A percentile compares a stretch with the other conserved stretches of the same genome.
Conservation (phyloP, 2,888 invertebrate species). For the Mythimna impura region DNA sequence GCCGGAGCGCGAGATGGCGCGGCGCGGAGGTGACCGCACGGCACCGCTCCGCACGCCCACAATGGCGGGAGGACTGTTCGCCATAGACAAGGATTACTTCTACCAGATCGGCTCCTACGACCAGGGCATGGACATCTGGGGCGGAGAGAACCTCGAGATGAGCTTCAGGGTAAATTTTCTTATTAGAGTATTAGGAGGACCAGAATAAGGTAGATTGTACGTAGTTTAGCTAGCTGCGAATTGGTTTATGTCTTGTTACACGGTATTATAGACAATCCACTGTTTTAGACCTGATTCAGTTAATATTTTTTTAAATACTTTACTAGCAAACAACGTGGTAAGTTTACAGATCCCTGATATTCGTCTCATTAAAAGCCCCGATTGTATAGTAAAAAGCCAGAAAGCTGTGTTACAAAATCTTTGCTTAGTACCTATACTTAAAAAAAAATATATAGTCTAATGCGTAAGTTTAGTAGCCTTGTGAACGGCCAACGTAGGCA, state of each 20-base stretch:
- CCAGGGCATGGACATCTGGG: constrained; percentile 99
- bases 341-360: constrained; percentile 5
- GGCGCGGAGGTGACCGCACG: constrained; percentile 97
- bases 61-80: constrained; percentile 99
- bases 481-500: too few relatives aligned
- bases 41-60: constrained; percentile 98
- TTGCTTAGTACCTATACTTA: too few relatives aligned
- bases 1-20: constrained; percentile 98
- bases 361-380: too few relatives aligned
- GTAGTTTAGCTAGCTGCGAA: constrained; percentile 21
- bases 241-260: constrained; percentile 19
- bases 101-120: constrained; percentile 99
- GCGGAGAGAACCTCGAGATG: constrained; percentile 98
- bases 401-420: too few relatives aligned
- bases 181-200: constrained; percentile 14
- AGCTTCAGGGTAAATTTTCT: constrained; percentile 94
- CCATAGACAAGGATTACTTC: constrained; percentile 99
- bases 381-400: too few relatives aligned
- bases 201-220: constrained; percentile 17
- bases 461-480: too few relatives aligned
- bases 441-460: too few relatives aligned
- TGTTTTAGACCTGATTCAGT: not conserved
- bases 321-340: not conserved
- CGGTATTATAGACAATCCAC: not conserved
- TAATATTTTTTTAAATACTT: too few relatives aligned